These are phyloP conservation scores for Cinclus mexicanus DNA, from an alignment of 2,113 vertebrate species.

Conservation along the genomic window DNA sequence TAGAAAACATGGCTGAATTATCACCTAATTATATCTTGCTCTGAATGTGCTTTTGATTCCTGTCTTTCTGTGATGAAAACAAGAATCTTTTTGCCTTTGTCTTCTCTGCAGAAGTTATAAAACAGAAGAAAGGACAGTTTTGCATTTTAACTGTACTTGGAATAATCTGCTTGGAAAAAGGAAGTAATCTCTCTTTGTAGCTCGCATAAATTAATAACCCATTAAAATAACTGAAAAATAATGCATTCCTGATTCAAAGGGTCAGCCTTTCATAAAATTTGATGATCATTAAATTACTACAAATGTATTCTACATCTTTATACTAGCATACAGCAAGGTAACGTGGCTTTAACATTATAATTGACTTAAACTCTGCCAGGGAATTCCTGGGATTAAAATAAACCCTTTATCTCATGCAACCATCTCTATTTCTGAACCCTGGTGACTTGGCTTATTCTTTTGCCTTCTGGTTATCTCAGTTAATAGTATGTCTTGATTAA, in stretches of 20 bases:
- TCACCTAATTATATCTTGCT: not conserved
- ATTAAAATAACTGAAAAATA: not conserved
- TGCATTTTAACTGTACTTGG: not conserved
- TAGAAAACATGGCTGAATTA: not conserved
- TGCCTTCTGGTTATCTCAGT: slow-evolving; percentile 15
- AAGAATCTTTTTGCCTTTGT: not conserved
- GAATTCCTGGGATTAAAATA: slow-evolving; percentile 6
- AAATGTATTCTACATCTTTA: not conserved
- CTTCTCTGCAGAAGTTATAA: not conserved
- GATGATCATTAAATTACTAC: not conserved
- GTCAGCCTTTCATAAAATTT: not conserved
- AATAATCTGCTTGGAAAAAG: not conserved
- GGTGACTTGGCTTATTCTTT: slow-evolving; percentile 9
- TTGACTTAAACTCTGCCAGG: not conserved
- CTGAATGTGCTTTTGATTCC: not conserved
- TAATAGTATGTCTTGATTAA: slow-evolving; percentile 39
- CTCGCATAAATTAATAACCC: not conserved
- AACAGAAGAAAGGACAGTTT: not conserved
- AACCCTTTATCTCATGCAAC: slow-evolving; percentile 10
- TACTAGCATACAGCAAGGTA: not conserved
- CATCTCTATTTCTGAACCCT: slow-evolving; percentile 4
- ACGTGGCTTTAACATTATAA: not conserved
- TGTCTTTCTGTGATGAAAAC: not conserved
- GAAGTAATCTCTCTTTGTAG: not conserved
- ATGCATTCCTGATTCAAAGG: not conserved